Base-by-base conservation (phyloP, 2,888 invertebrate species). In the Drosophila atripex region DNA sequence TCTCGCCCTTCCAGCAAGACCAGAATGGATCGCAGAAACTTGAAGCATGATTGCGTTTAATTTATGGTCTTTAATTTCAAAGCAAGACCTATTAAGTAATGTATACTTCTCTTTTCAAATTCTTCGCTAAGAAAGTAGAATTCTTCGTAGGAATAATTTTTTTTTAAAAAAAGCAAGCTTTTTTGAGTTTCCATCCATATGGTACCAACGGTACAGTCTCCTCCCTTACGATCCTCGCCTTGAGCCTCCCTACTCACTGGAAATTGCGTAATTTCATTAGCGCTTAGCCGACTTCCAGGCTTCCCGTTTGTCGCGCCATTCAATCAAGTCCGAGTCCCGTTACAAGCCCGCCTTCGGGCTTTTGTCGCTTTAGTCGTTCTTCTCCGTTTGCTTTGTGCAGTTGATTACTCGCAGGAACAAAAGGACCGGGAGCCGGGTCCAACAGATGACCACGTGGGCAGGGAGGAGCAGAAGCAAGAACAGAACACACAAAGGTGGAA, bases 241-340 rank as follows among this genome's bases (percentile, higher is more conserved):
- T 32, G 1, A 32, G 32, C 30, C 38, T 51, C 56, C 45, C 38
- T 1, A 28, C 21, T 9, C 41, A 52, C 77, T 84, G 86, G 83
- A 86, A 89, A 76, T 89, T 89, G 88, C 87, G 88, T 88, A 89
- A 88, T 86, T 88, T 76, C 56, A 57, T 74, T 70, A 76, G 73
- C 68, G 32, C 28, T 9, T 9, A 28, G 28, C 28, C 28, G 28
- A 3, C 54, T 73, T 76, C 70, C 54, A 63, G 71, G 32, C 30
- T 28, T 8, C 18, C 11, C 55, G 28, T 43, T n/a, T 6, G 28
- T 8, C 18, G n/a, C 18, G 21, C 32, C 28, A 28, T 28, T 28
- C 28, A 28, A 28, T 28, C 28, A 9, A 28, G 28, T 8, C 28
- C 28, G 2, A 9, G 56, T 55, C 39, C 47, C 30, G 18, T 21